Evolutionary conservation across 2,797 vertebrate species (phyloP), one percentile per base, ranked within the genome.

Genomic region (Neoniphon sammara): DNA sequence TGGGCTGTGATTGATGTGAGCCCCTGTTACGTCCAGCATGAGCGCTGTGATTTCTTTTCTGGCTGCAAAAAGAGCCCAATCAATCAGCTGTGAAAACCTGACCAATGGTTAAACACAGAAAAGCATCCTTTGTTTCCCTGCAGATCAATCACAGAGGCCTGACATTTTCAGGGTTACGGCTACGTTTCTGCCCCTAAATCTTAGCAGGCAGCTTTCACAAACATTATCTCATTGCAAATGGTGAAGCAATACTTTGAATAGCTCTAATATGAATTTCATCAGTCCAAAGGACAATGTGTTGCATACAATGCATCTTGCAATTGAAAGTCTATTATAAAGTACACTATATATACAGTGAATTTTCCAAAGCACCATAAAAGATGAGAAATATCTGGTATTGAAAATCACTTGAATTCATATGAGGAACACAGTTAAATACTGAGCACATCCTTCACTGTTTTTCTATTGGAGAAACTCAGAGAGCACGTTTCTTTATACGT

Each of bases 1-100:
- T 23, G 34, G 76, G 72, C 83, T 0, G 80, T 93, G 93, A 94
- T 93, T 92, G 90, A 94, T 93, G 88, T 58, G 76, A 77, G 81
- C 65, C 78, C 21, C 69, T 44, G 80, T 42, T 59, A 81, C 63
- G 85, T 79, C 90, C 85, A 30, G 86, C 64, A 31, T 46, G 7
- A 58, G 66, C 49, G 12, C 78, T 76, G 71, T 74, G 79, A 85
- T 92, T 92, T 91, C 83, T 81, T 84, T 82, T 82, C 80, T 86
- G 77, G 74, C 85, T 82, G 70, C 81, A 73, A 82, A 85, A 71
- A 85, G 73, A 89, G 70, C 52, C 81, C 85, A 87, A 93, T 94
- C 92, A 91, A 92, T 93, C 92, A 92, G 85, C 66, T 56, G 70
- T 53, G 77, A 76, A 78, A 80, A 79, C 81, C 81, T 70, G 80